Evolutionary conservation across 53 echinoderm and acorn worm species (phyloP), one percentile per base, ranked within the genome.

Genomic region (Henricia sp.): DNA sequence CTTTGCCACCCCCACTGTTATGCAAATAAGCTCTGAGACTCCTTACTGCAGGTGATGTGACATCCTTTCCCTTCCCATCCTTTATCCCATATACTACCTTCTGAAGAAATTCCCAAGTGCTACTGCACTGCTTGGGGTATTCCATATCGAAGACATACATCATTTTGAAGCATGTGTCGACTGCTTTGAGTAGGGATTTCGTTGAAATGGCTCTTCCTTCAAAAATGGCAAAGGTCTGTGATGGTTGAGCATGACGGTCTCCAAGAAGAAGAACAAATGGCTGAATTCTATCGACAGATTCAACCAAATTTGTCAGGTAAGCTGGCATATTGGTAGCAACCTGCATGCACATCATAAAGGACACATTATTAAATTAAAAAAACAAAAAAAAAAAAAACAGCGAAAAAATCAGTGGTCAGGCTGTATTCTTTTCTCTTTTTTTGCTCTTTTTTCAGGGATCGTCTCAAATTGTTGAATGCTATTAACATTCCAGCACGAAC

Each of bases 51-150:
- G 91, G 87, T 33, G 91, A 83, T 16, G 75, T 91, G 1, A 52
- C 52, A 34, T 82, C 48, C 51, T 51, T 88, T 19, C 76, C 88
- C 72, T 88, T 74, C 50, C 66, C 91, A 65, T 87, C 88, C 35
- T 76, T 67, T 30, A 88, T 83, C 52, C 88, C 70, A 70, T 74
- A 88, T 26, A 91, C 52, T 16, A 83, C 66, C 68, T 88, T 91
- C 59, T 91, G 88, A 23, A 91, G 9, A 33, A 91, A 91, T 50
- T 91, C 88, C 88, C 91, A 91, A 11, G 91, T 91, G 34, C 83
- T 83, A 38, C 37, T n/a, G 17, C 88, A 88, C 62, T 91, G 74
- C 21, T 72, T 74, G 1, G 88, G 68, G 50, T 91, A 91, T 25
- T 82, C 71, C 41, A 91, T 59, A 54, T 91, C 83, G 12, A 91